Conservation (phyloP, 2,113 vertebrate genomes). For the Pimephales promelas region DNA sequence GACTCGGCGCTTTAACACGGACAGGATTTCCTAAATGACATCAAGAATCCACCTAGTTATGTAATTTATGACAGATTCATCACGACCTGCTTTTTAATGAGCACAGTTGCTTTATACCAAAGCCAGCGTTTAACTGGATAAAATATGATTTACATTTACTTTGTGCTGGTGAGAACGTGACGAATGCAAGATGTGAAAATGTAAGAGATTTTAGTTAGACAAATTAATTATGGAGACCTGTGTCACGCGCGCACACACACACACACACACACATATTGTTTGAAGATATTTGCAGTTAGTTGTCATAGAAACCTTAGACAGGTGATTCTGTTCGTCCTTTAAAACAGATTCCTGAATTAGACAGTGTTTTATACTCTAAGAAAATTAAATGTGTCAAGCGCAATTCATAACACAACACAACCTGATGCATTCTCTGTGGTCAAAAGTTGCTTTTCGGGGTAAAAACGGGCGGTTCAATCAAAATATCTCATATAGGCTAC, state of each 20-base stretch:
- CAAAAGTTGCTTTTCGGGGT: too few relatives aligned
- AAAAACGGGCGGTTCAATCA: too few relatives aligned
- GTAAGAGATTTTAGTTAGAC: neutral
- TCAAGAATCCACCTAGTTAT: slow-evolving; percentile 53
- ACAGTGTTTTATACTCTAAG: neutral
- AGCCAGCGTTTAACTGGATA: neutral
- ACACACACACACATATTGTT: slow-evolving; percentile 53
- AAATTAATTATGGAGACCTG: slow-evolving; percentile 67
- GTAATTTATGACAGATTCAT: slow-evolving; percentile 38
- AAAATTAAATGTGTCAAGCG: too few relatives aligned
- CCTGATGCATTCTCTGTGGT: too few relatives aligned
- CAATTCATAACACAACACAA: too few relatives aligned
- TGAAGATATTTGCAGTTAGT: slow-evolving; percentile 59
- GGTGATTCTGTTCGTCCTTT: slow-evolving; percentile 50
- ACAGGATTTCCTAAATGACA: slow-evolving; percentile 64
- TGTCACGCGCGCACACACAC: slow-evolving; percentile 44
- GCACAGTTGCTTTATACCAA: neutral
- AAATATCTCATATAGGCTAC: too few relatives aligned
- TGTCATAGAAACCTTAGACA: slow-evolving; percentile 66
- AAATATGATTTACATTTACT: neutral
- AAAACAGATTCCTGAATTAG: slow-evolving; percentile 50
- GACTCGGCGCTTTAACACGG: slow-evolving; percentile 54
- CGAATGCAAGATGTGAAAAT: neutral
- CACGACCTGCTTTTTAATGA: neutral
- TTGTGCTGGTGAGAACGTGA: neutral